phyloP scores from a whole-genome alignment of 2,888 invertebrate genomes.

The Siphlonurus alternatus region DNA sequence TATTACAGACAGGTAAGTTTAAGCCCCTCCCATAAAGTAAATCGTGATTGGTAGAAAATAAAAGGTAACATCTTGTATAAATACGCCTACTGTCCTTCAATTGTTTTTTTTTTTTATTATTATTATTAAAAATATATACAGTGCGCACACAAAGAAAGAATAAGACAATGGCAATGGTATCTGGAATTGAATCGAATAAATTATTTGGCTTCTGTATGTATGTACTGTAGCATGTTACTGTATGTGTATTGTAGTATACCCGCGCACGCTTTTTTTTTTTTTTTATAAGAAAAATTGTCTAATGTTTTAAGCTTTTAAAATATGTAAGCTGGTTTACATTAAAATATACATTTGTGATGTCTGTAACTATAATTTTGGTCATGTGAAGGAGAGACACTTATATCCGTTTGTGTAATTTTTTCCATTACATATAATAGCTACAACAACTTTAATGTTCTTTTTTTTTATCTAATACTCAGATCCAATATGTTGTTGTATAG shows the following conservation, averaged over 20 bases:
- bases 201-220: neutral
- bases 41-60: neutral
- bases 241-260: neutral
- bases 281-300: neutral
- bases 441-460: too few species aligned
- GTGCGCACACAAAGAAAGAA: neutral
- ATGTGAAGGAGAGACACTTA: too few species aligned
- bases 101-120: too few species aligned
- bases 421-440: too few species aligned
- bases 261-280: neutral
- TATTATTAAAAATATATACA: neutral
- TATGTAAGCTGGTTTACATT: neutral
- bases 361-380: neutral
- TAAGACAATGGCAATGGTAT: neutral
- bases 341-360: neutral
- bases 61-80: neutral
- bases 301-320: too few species aligned
- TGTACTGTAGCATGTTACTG: neutral
- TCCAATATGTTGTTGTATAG: too few species aligned
- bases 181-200: neutral
- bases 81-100: neutral
- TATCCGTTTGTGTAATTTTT: too few species aligned
- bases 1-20: constrained; percentile 2
- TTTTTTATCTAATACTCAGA: too few species aligned
- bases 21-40: constrained; percentile 1